phyloP scores from a whole-genome alignment of 2,113 vertebrate genomes.

The Oryzias curvinotus region DNA sequence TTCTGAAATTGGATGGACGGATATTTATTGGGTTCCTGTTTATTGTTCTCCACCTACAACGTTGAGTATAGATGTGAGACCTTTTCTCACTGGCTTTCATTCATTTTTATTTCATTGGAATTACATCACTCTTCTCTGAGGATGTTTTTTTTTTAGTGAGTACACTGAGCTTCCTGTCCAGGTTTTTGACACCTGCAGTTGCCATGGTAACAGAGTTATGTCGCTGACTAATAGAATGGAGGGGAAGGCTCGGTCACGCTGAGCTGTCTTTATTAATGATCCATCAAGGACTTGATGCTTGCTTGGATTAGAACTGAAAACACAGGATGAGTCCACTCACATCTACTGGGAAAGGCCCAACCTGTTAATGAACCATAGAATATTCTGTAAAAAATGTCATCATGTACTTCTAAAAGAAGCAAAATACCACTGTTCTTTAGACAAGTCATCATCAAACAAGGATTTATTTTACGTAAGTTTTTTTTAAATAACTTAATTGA shows the following conservation, averaged over 20 bases:
- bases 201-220: constrained; percentile 14
- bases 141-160: background rate
- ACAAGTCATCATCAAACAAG: background rate
- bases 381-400: too few species aligned
- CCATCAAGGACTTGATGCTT: constrained; percentile 12
- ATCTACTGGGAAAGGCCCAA: background rate
- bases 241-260: constrained; percentile 13
- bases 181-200: constrained; percentile 20
- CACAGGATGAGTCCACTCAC: background rate
- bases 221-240: constrained; percentile 13
- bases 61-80: background rate
- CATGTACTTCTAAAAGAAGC: too few species aligned
- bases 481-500: background rate
- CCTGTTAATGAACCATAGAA: background rate
- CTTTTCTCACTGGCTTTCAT: background rate
- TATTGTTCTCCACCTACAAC: background rate
- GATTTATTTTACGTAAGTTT: background rate
- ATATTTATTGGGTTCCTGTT: background rate
- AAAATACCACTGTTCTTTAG: background rate
- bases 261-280: constrained; percentile 19
- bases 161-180: constrained; percentile 43
- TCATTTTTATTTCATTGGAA: background rate
- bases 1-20: too few species aligned
- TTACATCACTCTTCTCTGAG: background rate
- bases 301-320: constrained; percentile 1